phyloP scores from a whole-genome alignment of 2,888 invertebrate species.

The Melieria picta region DNA sequence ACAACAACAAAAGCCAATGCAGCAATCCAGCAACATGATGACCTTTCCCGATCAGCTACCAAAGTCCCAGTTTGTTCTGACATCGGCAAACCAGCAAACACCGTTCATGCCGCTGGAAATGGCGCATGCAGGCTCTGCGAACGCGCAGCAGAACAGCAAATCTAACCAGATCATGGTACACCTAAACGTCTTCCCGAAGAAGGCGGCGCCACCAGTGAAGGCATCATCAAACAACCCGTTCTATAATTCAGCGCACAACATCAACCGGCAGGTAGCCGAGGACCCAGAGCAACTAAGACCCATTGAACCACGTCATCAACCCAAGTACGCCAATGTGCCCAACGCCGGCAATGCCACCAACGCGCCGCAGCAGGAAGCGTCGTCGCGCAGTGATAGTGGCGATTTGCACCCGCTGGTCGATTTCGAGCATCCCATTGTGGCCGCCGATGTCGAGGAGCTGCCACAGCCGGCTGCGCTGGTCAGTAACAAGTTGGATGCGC shows the following conservation, averaged over 20 bases:
- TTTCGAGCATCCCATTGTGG: slow-evolving; percentile 61
- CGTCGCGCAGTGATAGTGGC: slow-evolving; percentile 25
- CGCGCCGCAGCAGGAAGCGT: slow-evolving; percentile 21
- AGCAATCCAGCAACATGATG: slow-evolving; percentile 42
- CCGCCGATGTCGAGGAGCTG: slow-evolving; percentile 49
- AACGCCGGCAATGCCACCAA: slow-evolving; percentile 22
- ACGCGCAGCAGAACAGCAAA: slow-evolving; percentile 23
- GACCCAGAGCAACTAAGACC: slow-evolving; percentile 32
- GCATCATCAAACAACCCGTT: slow-evolving; percentile 58
- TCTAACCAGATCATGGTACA: slow-evolving; percentile 72
- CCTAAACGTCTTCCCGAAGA: slow-evolving; percentile 73
- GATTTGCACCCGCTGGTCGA: slow-evolving; percentile 51
- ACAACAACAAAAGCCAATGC: slow-evolving; percentile 35
- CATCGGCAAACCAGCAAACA: slow-evolving; percentile 40
- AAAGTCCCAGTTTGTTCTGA: slow-evolving; percentile 9
- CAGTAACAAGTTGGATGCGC: slow-evolving; percentile 39
- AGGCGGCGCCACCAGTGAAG: slow-evolving; percentile 51
- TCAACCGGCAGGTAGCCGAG: slow-evolving; percentile 51
- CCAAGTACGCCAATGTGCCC: slow-evolving; percentile 28
- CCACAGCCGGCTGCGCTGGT: slow-evolving; percentile 50
- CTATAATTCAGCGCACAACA: slow-evolving; percentile 47
- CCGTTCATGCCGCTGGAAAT: slow-evolving; percentile 46
- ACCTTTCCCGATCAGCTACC: slow-evolving; percentile 42
- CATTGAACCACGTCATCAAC: slow-evolving; percentile 39
- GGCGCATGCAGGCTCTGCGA: neutral